A percentile compares a stretch with the other conserved stretches of the same genome.
phyloP scores from a whole-genome alignment of 1,140 invertebrate species.

The Monochamus saltuarius region DNA sequence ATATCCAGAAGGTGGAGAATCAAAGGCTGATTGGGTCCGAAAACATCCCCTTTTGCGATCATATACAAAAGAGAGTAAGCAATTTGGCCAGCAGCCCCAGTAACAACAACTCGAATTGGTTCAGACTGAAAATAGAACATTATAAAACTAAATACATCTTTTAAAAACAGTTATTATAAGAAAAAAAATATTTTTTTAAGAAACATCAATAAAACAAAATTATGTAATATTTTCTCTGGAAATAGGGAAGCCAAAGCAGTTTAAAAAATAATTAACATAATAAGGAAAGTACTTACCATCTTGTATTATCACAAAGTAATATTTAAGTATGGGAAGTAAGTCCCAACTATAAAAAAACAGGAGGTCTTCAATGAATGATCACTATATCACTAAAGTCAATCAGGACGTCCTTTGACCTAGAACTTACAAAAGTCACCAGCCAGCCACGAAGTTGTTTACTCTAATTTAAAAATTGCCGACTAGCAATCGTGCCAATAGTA shows the following conservation, averaged over 20 bases:
- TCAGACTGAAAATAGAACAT: conserved; percentile 60
- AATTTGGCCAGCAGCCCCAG: conserved; percentile 98
- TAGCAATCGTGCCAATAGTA: too few relatives aligned
- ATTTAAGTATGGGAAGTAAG: not conserved
- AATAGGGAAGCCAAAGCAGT: not conserved
- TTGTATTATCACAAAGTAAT: not conserved
- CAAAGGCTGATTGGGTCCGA: conserved; percentile 87
- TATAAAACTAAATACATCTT: not conserved
- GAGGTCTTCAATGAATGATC: not conserved
- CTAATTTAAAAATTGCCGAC: too few relatives aligned
- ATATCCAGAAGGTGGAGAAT: conserved; percentile 94
- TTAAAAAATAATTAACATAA: not conserved
- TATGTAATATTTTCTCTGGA: not conserved
- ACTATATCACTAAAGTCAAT: not conserved
- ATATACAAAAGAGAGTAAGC: conserved; percentile 95
- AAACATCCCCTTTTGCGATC: conserved; percentile 94
- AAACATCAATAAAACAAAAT: not conserved
- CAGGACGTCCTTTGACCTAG: conserved; percentile 11
- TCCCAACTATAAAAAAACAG: not conserved
- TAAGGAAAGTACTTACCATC: conserved; percentile 1
- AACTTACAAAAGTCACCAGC: not conserved
- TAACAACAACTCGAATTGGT: conserved; percentile 91
- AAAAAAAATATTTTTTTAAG: not conserved
- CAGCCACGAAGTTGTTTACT: too few relatives aligned
- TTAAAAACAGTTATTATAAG: not conserved